Evolutionary conservation across 2,113 vertebrate species (phyloP), one percentile per base, ranked within the genome.

Genomic region (Chascanopsetta lugubris): DNA sequence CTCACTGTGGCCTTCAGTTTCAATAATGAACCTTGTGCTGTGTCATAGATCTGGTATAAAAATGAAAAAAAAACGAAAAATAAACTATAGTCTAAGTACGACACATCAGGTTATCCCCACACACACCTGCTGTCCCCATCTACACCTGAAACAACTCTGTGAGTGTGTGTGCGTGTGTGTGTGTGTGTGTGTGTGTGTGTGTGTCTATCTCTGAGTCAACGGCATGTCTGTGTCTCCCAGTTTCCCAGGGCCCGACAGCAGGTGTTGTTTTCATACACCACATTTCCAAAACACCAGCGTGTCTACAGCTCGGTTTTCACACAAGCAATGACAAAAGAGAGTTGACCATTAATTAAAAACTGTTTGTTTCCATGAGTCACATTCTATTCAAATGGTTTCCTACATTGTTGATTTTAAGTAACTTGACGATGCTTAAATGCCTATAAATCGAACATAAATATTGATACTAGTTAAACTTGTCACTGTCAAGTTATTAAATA

Each of bases 161-260:
- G 4, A 76, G 71, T 69, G 71, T 72, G 55, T 47, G 43, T 46
- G 45, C 32, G 56, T 62, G n/a, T 51, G 38, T 79, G 72, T 74
- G 53, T 71, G 79, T 61, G 60, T 82, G n/a, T n/a, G n/a, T 42
- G 4, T 78, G 71, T 69, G 71, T 72, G 55, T 47, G 43, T 46
- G 45, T 32, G 56, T 62, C 20, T 51, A 45, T 79, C 75, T 74
- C 57, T 71, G 79, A 63, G 60, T 82, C 75, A 80, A 82, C 69
- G 43, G 62, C 25, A 15, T 80, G 76, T 77, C 67, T 69, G 73
- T 51, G 72, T 76, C 82, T 70, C 51, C 63, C 25, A 18, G 67
- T 64, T 88, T 88, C 86, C 83, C 87, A 85, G 75, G 86, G 74
- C 76, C 85, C 9, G 3, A 64, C 85, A 75, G 80, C 82, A 83